Conservation (phyloP, 2,113 vertebrate species). For the Erythrolamprus reginae region DNA sequence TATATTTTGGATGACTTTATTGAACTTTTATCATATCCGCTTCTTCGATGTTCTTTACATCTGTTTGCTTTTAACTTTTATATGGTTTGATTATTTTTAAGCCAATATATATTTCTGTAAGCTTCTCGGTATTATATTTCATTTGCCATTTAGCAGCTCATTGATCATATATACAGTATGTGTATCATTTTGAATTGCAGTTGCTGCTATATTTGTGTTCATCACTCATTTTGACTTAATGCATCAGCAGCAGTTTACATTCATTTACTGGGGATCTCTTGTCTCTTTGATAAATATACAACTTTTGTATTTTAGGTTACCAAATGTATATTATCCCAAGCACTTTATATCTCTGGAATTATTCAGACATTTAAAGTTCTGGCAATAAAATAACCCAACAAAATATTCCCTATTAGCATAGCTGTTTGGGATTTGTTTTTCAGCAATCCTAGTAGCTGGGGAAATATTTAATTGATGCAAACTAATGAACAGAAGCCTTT, state of each 20-base stretch:
- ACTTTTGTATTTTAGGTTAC: conserved; percentile 58
- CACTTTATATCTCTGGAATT: conserved; percentile 53
- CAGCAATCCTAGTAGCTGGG: neutral
- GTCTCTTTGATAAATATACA: conserved; percentile 66
- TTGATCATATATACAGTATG: conserved; percentile 71
- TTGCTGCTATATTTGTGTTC: conserved; percentile 65
- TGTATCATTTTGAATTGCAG: conserved; percentile 68
- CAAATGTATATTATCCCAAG: conserved; percentile 54
- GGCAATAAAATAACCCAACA: conserved; percentile 31
- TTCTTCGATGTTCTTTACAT: conserved; percentile 27
- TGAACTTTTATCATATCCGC: conserved; percentile 9
- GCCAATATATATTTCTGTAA: conserved; percentile 33
- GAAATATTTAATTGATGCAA: neutral
- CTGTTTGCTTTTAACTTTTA: conserved; percentile 40
- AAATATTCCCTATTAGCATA: neutral
- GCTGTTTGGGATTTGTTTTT: neutral
- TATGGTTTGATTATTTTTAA: conserved; percentile 59
- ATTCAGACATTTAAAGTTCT: conserved; percentile 34
- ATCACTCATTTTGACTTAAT: conserved; percentile 77
- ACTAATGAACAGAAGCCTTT: neutral
- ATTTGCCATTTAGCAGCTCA: conserved; percentile 64
- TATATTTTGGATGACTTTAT: conserved; percentile 14
- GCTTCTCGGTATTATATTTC: conserved; percentile 68
- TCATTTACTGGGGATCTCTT: conserved; percentile 62
- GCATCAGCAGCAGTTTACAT: conserved; percentile 75